These are phyloP conservation scores for Chinchilla lanigera DNA, from an alignment of 2,113 vertebrate species.

Conservation along the genomic window DNA sequence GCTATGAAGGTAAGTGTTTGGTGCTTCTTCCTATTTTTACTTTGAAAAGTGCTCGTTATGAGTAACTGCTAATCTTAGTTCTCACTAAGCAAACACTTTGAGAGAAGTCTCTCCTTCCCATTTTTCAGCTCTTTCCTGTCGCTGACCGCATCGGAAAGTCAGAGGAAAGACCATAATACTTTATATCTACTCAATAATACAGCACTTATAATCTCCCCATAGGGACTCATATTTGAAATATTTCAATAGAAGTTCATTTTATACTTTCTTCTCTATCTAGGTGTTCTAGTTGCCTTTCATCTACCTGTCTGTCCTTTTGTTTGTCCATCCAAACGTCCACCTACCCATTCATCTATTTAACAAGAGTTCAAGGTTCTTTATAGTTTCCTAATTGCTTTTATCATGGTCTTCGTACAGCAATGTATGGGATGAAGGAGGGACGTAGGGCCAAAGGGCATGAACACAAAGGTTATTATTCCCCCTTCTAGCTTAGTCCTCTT, in stretches of 20 bases:
- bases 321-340: background rate
- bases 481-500: background rate
- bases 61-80: background rate
- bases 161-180: background rate
- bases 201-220: background rate
- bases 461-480: background rate
- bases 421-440: background rate
- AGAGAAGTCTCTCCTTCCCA: background rate
- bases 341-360: background rate
- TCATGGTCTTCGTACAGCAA: background rate
- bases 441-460: background rate
- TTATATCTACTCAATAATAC: background rate
- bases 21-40: background rate
- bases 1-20: background rate
- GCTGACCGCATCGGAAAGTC: background rate
- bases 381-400: background rate
- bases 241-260: background rate
- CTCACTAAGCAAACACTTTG: background rate
- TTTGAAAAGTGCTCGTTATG: background rate
- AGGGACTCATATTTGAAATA: background rate
- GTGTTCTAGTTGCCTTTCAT: background rate
- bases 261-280: background rate
- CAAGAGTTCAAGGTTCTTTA: background rate
- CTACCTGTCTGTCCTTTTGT: background rate
- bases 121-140: background rate